phyloP scores from a whole-genome alignment of 1,140 invertebrate genomes.

The Caenorhabditis briggsae region DNA sequence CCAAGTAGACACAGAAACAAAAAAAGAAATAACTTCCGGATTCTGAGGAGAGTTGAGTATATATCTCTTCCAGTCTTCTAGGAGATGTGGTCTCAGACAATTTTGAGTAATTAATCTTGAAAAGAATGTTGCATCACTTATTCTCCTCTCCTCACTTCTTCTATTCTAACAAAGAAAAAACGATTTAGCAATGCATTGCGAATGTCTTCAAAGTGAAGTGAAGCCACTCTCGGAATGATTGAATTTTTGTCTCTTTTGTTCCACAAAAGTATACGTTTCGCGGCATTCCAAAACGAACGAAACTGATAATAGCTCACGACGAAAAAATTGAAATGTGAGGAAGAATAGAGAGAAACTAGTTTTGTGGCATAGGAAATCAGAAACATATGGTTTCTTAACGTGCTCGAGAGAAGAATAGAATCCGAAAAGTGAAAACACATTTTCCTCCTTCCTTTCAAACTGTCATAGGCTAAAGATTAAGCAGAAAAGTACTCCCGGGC shows the following conservation, averaged over 20 bases:
- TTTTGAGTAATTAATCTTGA: slow-evolving; percentile 47
- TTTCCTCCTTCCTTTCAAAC: slow-evolving; percentile 38
- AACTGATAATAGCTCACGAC: slow-evolving; percentile 22
- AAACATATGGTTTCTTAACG: slow-evolving; percentile 37
- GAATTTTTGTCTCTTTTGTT: slow-evolving; percentile 46
- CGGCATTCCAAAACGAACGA: not conserved
- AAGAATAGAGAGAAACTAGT: not conserved
- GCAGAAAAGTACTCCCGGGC: not conserved
- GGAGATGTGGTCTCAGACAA: slow-evolving; percentile 7
- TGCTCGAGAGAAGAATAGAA: slow-evolving; percentile 24
- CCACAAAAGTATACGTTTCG: slow-evolving; percentile 21
- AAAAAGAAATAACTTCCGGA: slow-evolving; percentile 35
- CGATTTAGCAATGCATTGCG: slow-evolving; percentile 48
- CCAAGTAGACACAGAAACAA: not conserved
- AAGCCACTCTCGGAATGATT: slow-evolving; percentile 51
- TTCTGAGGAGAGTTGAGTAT: too few relatives aligned
- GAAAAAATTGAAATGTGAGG: not conserved
- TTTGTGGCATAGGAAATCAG: not conserved
- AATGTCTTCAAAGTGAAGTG: slow-evolving; percentile 44
- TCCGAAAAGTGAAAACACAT: slow-evolving; percentile 37
- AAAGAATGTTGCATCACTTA: slow-evolving; percentile 53
- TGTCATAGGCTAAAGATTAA: slow-evolving; percentile 23
- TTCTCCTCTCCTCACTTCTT: not conserved
- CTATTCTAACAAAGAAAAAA: not conserved
- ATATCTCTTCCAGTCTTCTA: too few relatives aligned